phyloP scores from a whole-genome alignment of 2,888 invertebrate species.

The Tenthredo mesomela region DNA sequence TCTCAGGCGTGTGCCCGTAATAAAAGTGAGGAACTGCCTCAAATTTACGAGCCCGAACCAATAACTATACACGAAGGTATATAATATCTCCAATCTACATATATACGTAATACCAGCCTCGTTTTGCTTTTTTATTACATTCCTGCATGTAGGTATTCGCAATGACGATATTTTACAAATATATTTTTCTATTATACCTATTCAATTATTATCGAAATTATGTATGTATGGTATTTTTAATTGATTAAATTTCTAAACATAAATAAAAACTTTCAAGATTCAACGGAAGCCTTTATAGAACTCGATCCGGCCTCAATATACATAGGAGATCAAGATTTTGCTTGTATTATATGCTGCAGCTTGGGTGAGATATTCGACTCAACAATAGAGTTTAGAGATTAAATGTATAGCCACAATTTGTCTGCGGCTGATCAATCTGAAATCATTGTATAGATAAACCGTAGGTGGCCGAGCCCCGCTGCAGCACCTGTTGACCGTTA shows the following conservation, averaged over 20 bases:
- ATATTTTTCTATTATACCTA: not conserved
- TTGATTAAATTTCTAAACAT: not conserved
- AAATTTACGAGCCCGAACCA: constrained; percentile 32
- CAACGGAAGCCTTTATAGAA: not conserved
- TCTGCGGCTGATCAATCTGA: constrained; percentile 34
- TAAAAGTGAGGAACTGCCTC: constrained; percentile 22
- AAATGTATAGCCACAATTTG: constrained; percentile 26
- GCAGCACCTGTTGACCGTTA: constrained; percentile 48
- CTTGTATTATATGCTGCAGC: not conserved
- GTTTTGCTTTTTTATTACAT: not conserved
- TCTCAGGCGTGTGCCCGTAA: constrained; percentile 31
- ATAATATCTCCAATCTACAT: constrained; percentile 18
- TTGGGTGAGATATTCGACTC: not conserved
- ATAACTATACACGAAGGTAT: constrained; percentile 1
- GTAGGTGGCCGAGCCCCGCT: constrained; percentile 46
- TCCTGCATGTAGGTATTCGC: not conserved
- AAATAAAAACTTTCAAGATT: not conserved
- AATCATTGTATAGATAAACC: constrained; percentile 37
- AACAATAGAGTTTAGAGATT: not conserved
- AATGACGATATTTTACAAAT: not conserved
- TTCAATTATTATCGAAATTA: not conserved
- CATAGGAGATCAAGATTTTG: not conserved
- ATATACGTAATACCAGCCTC: not conserved
- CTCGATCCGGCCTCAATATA: not conserved
- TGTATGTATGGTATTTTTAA: not conserved